These are phyloP conservation scores for Idaea aversata DNA, from an alignment of 2,888 invertebrate species.

Conservation along the genomic window DNA sequence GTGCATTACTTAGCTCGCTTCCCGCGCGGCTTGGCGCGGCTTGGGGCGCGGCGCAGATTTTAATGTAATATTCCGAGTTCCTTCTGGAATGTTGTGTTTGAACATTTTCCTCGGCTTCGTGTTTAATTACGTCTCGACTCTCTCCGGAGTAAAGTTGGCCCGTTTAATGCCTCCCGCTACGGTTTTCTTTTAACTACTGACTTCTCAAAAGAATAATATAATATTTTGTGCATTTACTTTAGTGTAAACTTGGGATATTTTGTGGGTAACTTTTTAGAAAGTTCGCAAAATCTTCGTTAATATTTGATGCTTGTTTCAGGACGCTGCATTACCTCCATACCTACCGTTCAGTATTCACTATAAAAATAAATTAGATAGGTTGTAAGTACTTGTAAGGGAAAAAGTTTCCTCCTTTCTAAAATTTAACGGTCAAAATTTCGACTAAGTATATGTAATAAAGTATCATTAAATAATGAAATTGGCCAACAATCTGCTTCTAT, in stretches of 20 bases:
- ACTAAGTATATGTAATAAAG: too few species aligned
- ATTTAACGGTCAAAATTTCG: too few species aligned
- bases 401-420: not conserved
- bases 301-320: not conserved
- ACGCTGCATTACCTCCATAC: not conserved
- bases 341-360: not conserved
- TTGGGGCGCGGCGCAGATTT: conserved; percentile 39
- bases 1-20: conserved; percentile 50
- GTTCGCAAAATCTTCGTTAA: not conserved
- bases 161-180: conserved; percentile 37
- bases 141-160: conserved; percentile 18
- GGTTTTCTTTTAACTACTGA: conserved; percentile 34
- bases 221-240: conserved; percentile 28
- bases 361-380: not conserved
- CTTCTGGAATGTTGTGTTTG: conserved; percentile 43
- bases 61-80: conserved; percentile 48
- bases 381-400: not conserved
- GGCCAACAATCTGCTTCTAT: not conserved
- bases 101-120: conserved; percentile 38
- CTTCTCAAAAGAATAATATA: conserved; percentile 28
- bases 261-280: not conserved
- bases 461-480: not conserved
- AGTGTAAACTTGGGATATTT: not conserved
- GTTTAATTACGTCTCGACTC: conserved; percentile 39
- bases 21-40: conserved; percentile 24